Base-by-base conservation (phyloP, 1,140 invertebrate species). In the Drosophila varians region DNA sequence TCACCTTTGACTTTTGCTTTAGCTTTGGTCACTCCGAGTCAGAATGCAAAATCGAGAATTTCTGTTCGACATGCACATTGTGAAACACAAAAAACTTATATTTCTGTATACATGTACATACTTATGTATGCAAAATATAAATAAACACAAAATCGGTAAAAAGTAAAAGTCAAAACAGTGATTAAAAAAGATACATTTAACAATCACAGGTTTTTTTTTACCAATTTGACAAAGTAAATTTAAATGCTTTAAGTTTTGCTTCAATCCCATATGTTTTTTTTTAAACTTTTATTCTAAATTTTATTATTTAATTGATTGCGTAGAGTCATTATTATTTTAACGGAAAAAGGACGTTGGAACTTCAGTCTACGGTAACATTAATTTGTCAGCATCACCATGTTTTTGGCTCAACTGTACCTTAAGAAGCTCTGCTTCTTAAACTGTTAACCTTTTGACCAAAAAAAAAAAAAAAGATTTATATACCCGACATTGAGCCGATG, bases 41-140 rank as follows among this genome's bases (percentile, higher is more conserved):
- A 54, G 73, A 57, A 73, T 82, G 55, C 72, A 66, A 74, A 73
- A 74, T 74, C 71, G 71, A 75, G 62, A 74, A 75, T 74, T 60
- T 48, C 23, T 68, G 64, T 47, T 52, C 53, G 34, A 74, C 61
- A 74, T 73, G 71, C 60, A 74, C 51, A 68, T 51, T 68, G 71
- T 45, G 48, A 74, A 66, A 62, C 43, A 74, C 48, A 55, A 74
- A 55, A 52, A 74, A 40, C n/a, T n/a, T n/a, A n/a, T n/a, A n/a
- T n/a, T n/a, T n/a, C n/a, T n/a, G n/a, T n/a, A n/a, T n/a, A n/a
- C n/a, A n/a, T n/a, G n/a, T n/a, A n/a, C n/a, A n/a, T n/a, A n/a
- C n/a, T n/a, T n/a, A 11, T 38, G 7, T 58, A 21, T 43, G 28
- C 25, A 31, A 61, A 55, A 25, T 42, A 21, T 47, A 25, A 58